phyloP scores from a whole-genome alignment of 2,888 invertebrate genomes.

The Brassicogethes aeneus region DNA sequence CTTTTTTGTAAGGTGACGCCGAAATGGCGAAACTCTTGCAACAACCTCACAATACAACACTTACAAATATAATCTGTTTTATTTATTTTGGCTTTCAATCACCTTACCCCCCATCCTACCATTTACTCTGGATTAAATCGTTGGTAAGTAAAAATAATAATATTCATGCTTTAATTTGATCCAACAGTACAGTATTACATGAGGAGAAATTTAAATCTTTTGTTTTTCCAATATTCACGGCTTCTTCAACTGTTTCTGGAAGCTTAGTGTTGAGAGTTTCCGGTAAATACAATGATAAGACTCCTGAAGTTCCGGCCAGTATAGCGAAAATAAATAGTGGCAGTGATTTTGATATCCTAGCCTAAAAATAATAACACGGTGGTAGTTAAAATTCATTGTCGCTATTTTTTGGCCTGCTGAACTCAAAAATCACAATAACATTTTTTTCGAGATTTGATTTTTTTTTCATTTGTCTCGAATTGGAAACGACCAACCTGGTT shows the following conservation, averaged over 20 bases:
- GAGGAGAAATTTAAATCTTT: no score
- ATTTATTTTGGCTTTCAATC: conserved; percentile 13
- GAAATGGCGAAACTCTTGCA: conserved; percentile 25
- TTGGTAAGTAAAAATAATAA: no score
- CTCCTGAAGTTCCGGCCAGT: conserved; percentile 48
- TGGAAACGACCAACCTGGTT: no score
- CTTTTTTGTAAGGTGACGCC: conserved; percentile 29
- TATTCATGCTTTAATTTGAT: no score
- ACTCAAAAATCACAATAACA: no score
- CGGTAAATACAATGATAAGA: conserved; percentile 50
- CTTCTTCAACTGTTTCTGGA: conserved; percentile 54
- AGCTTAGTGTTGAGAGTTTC: conserved; percentile 52
- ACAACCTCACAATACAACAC: conserved; percentile 39
- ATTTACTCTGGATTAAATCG: no score
- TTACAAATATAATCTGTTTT: conserved; percentile 31
- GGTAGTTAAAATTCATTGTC: no score
- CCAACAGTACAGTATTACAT: no score
- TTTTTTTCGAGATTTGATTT: no score
- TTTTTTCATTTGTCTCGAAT: no score
- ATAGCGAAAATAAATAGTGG: conserved; percentile 53
- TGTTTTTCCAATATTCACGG: conserved; percentile 35
- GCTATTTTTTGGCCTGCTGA: no score
- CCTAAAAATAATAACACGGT: conserved; percentile 40
- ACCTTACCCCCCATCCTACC: no score
- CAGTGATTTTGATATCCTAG: conserved; percentile 42